Evolutionary conservation across 2,113 vertebrate species (phyloP).

Genomic region (Desmodus rotundus): DNA sequence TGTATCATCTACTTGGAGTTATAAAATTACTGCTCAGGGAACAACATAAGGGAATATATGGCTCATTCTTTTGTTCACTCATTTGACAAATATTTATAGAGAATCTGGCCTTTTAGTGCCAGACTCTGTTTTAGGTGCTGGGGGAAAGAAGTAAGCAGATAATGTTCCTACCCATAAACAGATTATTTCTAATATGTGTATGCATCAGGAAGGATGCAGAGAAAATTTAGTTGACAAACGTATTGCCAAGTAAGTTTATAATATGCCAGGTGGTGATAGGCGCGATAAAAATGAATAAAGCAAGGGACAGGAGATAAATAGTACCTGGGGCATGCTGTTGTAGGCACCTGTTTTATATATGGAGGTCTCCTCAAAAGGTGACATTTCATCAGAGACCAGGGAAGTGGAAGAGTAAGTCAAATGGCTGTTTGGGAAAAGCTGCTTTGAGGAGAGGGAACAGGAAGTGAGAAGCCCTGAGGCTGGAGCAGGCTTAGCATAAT

Average conservation of each 20-base stretch:
- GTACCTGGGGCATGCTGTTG: background rate
- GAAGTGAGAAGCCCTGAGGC: background rate
- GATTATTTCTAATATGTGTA: background rate
- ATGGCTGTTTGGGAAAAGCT: background rate
- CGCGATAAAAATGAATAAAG: background rate
- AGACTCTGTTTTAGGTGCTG: background rate
- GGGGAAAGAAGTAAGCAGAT: background rate
- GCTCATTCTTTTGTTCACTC: background rate
- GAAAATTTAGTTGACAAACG: background rate
- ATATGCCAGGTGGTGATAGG: background rate
- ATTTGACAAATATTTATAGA: background rate
- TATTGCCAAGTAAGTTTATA: background rate
- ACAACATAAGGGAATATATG: background rate
- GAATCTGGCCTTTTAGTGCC: background rate
- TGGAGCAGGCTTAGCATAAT: background rate
- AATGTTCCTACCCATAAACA: background rate
- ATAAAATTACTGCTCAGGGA: background rate
- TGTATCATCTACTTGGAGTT: background rate
- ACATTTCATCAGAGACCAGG: background rate
- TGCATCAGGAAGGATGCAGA: background rate
- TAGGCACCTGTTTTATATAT: background rate
- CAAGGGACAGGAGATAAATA: background rate
- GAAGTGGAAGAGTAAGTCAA: background rate
- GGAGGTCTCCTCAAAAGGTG: background rate
- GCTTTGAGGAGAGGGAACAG: background rate